A percentile compares a stretch with the other conserved stretches of the same genome.
Evolutionary conservation across 2,113 vertebrate species (phyloP).

Genomic region (Morphnarchus princeps): DNA sequence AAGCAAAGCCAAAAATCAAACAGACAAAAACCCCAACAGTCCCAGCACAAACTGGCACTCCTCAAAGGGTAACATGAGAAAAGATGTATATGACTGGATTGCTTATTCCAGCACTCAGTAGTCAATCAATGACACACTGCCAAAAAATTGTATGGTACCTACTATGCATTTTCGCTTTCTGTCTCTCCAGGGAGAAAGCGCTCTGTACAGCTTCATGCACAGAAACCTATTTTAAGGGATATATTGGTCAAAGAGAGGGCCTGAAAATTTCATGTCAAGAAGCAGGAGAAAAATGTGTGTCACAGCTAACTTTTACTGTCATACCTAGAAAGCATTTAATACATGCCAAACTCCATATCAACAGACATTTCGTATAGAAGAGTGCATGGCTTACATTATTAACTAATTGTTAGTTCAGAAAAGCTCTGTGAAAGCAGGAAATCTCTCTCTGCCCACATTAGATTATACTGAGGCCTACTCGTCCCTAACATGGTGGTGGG

Average conservation of each 20-base stretch:
- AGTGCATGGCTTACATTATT: background rate
- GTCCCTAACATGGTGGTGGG: rapidly evolving
- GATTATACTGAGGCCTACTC: background rate
- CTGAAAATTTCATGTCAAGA: background rate
- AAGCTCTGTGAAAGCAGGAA: background rate
- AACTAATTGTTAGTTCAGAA: background rate
- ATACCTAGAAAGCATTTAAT: background rate
- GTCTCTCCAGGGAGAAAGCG: background rate
- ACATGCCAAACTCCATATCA: background rate
- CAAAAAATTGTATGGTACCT: background rate
- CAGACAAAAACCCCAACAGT: background rate
- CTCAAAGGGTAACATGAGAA: background rate
- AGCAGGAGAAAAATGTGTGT: background rate
- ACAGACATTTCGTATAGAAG: background rate
- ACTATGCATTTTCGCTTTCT: background rate
- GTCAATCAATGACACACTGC: background rate
- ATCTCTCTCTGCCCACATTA: background rate
- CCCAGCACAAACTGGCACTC: background rate
- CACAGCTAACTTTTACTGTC: background rate
- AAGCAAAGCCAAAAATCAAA: background rate
- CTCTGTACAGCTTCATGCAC: background rate
- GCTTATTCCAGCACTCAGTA: background rate
- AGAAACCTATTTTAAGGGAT: background rate
- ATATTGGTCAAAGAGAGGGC: background rate
- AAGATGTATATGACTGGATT: background rate